Conservation (phyloP, 2,797 vertebrate species). For the Poecile montanus region DNA sequence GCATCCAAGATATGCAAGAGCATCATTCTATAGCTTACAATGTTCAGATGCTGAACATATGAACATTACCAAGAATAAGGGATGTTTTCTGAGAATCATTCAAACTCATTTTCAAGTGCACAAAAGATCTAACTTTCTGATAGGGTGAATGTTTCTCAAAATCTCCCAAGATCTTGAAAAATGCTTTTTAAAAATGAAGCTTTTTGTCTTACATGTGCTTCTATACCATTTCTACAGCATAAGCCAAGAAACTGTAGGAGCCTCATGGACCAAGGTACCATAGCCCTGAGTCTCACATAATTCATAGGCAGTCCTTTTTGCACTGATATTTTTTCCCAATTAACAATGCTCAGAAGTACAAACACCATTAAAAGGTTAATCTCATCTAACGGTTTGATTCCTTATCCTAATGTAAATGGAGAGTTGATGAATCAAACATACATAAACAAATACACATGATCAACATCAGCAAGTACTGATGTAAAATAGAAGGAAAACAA, state of each 20-base stretch:
- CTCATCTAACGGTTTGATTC: not conserved
- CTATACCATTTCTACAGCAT: not conserved
- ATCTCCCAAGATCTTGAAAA: not conserved
- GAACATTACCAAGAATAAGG: not conserved
- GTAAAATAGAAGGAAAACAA: not conserved
- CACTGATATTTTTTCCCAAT: not conserved
- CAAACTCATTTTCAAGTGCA: not conserved
- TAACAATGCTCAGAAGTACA: not conserved
- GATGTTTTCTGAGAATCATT: not conserved
- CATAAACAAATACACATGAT: not conserved
- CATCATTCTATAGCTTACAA: not conserved
- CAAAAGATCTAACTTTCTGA: not conserved
- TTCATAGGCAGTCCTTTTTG: not conserved
- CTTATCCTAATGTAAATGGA: not conserved
- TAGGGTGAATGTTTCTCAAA: not conserved
- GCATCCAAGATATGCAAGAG: not conserved
- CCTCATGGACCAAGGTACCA: not conserved
- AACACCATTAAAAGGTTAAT: not conserved
- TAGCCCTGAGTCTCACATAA: not conserved
- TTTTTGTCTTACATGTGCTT: not conserved
- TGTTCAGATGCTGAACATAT: not conserved
- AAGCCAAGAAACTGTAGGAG: not conserved
- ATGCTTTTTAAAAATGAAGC: not conserved
- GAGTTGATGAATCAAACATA: not conserved
- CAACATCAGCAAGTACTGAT: not conserved